These are phyloP conservation scores for Notolepis coatsorum DNA, from an alignment of 2,797 vertebrate species.

Conservation along the genomic window DNA sequence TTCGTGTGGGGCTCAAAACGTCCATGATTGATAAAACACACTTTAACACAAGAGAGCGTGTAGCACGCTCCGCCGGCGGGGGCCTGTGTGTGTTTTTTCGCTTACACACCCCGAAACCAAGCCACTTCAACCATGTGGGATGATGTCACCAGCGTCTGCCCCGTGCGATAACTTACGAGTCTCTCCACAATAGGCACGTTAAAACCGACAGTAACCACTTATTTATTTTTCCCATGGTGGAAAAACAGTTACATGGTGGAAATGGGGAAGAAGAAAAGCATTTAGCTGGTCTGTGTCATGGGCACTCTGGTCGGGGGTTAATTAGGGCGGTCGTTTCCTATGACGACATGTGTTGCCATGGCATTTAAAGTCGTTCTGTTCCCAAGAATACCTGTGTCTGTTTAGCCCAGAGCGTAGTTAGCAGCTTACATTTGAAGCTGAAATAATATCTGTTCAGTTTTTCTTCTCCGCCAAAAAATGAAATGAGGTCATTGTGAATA, in stretches of 20 bases:
- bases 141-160: constrained; percentile 69
- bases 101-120: constrained; percentile 58
- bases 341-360: constrained; percentile 13
- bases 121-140: constrained; percentile 47
- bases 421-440: background rate
- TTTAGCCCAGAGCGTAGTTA: background rate
- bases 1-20: constrained; percentile 34
- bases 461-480: background rate
- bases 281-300: constrained; percentile 23
- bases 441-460: background rate
- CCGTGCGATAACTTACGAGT: constrained; percentile 53
- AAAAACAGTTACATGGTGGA: constrained; percentile 34
- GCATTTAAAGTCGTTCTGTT: constrained; percentile 7
- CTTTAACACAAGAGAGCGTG: constrained; percentile 31
- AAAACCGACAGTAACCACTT: constrained; percentile 19
- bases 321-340: constrained; percentile 35
- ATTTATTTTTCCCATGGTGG: constrained; percentile 38
- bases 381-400: constrained; percentile 2
- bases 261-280: constrained; percentile 9
- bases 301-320: background rate
- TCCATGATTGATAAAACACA: constrained; percentile 64
- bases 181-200: constrained; percentile 31
- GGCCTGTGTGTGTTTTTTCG: constrained; percentile 38
- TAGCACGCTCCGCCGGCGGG: constrained; percentile 18
- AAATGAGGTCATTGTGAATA: background rate